phyloP scores from a whole-genome alignment of 2,113 vertebrate genomes.

The Hippopotamus amphibius region DNA sequence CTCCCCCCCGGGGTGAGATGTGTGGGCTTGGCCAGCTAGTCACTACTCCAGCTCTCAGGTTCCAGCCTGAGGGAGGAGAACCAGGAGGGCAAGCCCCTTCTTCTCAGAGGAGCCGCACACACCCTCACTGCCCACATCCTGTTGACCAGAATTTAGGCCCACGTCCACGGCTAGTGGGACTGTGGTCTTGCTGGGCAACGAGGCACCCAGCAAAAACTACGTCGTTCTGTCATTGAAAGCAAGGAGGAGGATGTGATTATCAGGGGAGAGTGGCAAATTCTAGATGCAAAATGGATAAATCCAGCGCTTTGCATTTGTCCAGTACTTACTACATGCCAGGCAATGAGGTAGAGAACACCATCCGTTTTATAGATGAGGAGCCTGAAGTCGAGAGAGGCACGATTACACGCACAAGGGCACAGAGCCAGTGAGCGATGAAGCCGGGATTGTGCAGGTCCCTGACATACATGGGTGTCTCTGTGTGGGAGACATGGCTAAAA shows the following conservation, averaged over 20 bases:
- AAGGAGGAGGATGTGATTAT: neutral
- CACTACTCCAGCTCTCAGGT: too few species aligned
- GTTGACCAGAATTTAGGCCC: neutral
- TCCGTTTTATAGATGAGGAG: neutral
- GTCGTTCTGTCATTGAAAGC: neutral
- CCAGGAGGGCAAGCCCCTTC: neutral
- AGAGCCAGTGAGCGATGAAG: neutral
- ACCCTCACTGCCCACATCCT: neutral
- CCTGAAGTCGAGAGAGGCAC: neutral
- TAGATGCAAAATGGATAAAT: neutral
- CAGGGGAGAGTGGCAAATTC: neutral
- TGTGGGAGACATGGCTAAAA: neutral
- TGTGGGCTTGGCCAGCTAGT: neutral
- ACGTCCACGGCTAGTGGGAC: neutral
- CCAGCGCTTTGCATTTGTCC: neutral
- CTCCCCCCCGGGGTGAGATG: accelerated
- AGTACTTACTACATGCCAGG: neutral
- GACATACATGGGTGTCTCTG: neutral
- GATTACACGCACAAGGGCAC: neutral
- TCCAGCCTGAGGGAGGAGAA: neutral
- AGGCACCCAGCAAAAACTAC: neutral
- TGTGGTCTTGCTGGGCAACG: neutral
- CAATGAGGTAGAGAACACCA: neutral
- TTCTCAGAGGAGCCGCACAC: neutral
- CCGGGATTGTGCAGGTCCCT: neutral